Evolutionary conservation across 2,888 invertebrate species (phyloP), one percentile per base, ranked within the genome.

Genomic region (Hofmannophila pseudospretella): DNA sequence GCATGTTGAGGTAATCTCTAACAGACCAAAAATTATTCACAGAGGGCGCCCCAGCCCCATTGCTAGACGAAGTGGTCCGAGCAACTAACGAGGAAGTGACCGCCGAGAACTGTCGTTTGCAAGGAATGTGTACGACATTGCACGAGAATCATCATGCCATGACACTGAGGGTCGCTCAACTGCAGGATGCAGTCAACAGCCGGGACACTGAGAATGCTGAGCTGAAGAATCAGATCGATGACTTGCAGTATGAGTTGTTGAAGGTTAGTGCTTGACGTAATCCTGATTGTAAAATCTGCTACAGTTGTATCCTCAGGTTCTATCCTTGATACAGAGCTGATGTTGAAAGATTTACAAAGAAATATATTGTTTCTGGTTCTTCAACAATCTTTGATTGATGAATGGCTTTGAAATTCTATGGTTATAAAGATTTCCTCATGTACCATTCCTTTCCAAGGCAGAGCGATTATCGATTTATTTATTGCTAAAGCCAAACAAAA

Each of bases 181-280:
- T 95, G 19, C 94, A 95, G 71, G 96, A 97, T 64, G 93, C 94
- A 0, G 90, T 96, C 34, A 95, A 95, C 34, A 95, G 95, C 8
- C 92, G 96, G 52, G 98, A 98, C 78, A 98, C 98, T 0, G 95
- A 97, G 82, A 95, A 93, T 44, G 98, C 97, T 0, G 98, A 99
- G 73, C 85, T 98, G 35, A 93, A 96, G 69, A 98, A 98, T 76
- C 96, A 98, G 85, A 94, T 98, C 32, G 98, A 99, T 62, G 99
- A 99, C 72, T 80, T 98, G 35, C 97, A 97, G 69, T 99, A 97
- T 63, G 97, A 97, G 67, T 74, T 96, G 31, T 90, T 94, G 62
- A 96, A 96, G 88, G 93, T 86, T 41, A 22, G 35, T 16, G 4
- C 11, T 4, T n/a, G 2, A n/a, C 9, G 2, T 25, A 2, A 23